These are phyloP conservation scores for Nowickia ferox DNA, from an alignment of 2,888 invertebrate species.

Conservation along the genomic window DNA sequence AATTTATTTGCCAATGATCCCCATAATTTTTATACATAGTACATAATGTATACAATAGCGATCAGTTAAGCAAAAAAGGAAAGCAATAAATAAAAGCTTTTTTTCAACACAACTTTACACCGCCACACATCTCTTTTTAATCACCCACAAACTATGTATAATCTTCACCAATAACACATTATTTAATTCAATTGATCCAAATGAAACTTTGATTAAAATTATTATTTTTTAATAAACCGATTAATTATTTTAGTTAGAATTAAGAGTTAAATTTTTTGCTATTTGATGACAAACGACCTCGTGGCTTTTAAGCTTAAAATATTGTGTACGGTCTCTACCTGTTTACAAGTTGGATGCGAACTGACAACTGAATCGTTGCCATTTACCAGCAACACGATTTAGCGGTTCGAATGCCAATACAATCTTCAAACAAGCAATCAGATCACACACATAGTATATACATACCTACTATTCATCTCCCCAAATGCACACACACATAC, in stretches of 20 bases:
- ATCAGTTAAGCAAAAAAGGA: constrained; percentile 28
- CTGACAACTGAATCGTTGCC: constrained; percentile 82
- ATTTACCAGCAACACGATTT: constrained; percentile 72
- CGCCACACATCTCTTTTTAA: constrained; percentile 43
- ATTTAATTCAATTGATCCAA: constrained; percentile 7
- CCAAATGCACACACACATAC: not conserved
- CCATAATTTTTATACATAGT: constrained; percentile 37
- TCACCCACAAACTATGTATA: constrained; percentile 5
- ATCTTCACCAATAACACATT: constrained; percentile 7
- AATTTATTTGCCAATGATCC: constrained; percentile 57
- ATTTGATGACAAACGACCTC: constrained; percentile 79
- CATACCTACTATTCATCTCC: constrained; percentile 1
- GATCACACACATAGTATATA: not conserved
- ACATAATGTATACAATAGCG: constrained; percentile 30
- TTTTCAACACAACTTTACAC: constrained; percentile 1
- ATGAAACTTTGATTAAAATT: not conserved
- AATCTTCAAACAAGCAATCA: constrained; percentile 39
- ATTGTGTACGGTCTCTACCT: constrained; percentile 81
- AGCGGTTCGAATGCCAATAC: constrained; percentile 70
- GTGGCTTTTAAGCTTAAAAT: constrained; percentile 82
- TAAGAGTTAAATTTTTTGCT: constrained; percentile 18
- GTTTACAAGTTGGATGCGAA: constrained; percentile 83
- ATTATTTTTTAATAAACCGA: constrained; percentile 22
- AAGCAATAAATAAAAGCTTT: constrained; percentile 37
- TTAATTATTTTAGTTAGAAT: constrained; percentile 13